Base-by-base conservation (phyloP, 2,797 vertebrate genomes). In the Eleutherodactylus coqui region DNA sequence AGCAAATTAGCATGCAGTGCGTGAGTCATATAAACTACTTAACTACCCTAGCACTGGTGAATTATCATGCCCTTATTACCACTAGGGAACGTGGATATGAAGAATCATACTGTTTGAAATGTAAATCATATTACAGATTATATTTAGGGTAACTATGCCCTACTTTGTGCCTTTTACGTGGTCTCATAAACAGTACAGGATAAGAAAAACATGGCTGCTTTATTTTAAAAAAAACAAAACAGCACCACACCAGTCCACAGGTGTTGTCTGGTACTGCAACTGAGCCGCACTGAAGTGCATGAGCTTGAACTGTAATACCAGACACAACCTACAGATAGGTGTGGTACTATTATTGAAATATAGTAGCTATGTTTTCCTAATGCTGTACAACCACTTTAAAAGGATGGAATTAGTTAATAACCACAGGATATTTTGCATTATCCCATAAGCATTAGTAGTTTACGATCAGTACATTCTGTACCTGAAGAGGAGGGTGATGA, bases 401-500 rank as follows among this genome's bases (percentile, higher is more conserved):
- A 5, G 7, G 34, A 32, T 64, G 27, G 32, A 27, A 17, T 64
- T 64, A 14, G 3, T 29, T 64, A 64, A 32, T 64, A 5, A 64
- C 5, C 34, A 64, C 19, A 41, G 0, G 6, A 72, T 10, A 24
- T 43, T n/a, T 43, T 36, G 16, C 21, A 24, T 24, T 24, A 24
- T 36, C 2, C 34, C 24, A 43, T 24, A 43, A 45, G 41, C 9
- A 43, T 43, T 43, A n/a, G 67, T 36, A 10, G 3, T 9, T 36
- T 69, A 69, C 8, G 10, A 43, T 27, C 43, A 27, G 70, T 73
- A 27, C 10, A 73, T 45, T 73, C 24, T 45, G 41, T 97, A 99
- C 98, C 98, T 96, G 98, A 99, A 85, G 95, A 95, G 77, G 97
- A 98, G 60, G 98, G 98, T 24, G 98, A 99, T 77, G 98, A 98